These are phyloP conservation scores for Cryptoprocta ferox DNA, from an alignment of 2,797 vertebrate species.

Conservation along the genomic window DNA sequence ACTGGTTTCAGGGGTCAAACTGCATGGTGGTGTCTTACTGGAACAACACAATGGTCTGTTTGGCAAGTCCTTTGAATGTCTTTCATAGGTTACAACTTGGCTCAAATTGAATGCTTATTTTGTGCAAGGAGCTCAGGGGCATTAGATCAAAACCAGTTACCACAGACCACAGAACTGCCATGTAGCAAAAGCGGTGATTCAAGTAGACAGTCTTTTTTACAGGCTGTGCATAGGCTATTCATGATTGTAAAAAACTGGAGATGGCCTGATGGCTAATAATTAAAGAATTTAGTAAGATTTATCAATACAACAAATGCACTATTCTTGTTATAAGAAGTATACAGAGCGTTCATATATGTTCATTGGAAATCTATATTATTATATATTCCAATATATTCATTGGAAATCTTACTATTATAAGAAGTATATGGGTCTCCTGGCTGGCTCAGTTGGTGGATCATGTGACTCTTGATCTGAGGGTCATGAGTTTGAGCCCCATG, in stretches of 20 bases:
- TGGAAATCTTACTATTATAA: neutral
- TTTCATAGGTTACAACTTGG: slow-evolving; percentile 24
- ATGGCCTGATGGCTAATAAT: neutral
- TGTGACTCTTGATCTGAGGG: neutral
- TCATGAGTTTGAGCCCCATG: neutral
- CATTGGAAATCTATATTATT: neutral
- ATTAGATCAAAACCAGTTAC: slow-evolving; percentile 41
- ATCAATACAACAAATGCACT: neutral
- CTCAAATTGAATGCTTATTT: slow-evolving; percentile 30
- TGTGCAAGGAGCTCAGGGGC: slow-evolving; percentile 23
- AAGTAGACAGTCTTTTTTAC: neutral
- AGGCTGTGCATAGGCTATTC: neutral
- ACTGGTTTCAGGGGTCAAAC: neutral
- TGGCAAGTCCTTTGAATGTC: neutral
- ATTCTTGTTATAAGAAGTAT: slow-evolving; percentile 32
- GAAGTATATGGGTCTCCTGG: neutral
- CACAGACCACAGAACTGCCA: slow-evolving; percentile 14
- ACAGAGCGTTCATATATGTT: neutral
- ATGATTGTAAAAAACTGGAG: slow-evolving; percentile 19
- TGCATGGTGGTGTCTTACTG: neutral
- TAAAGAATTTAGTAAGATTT: slow-evolving; percentile 48
- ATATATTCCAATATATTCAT: neutral
- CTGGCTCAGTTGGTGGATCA: neutral
- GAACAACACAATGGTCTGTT: neutral
- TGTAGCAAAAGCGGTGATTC: neutral